These are phyloP conservation scores for Caradrina clavipalpis DNA, from an alignment of 2,888 invertebrate species.

Conservation along the genomic window DNA sequence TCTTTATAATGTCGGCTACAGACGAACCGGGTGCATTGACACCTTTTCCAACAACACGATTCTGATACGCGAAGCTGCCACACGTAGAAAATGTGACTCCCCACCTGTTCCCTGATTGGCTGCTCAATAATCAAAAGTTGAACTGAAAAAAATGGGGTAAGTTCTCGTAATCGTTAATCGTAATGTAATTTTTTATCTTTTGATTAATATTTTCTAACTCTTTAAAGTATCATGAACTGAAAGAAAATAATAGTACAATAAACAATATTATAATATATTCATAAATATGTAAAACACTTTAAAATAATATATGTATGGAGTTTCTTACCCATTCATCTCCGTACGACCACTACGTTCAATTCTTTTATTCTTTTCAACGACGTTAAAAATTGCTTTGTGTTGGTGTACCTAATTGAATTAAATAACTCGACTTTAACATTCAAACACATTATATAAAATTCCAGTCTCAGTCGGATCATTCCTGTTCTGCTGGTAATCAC, in stretches of 20 bases:
- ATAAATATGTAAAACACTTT: too few species aligned
- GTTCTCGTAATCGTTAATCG: not conserved
- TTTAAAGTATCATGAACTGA: not conserved
- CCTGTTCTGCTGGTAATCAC: constrained; percentile 21
- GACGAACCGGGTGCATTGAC: constrained; percentile 55
- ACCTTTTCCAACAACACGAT: constrained; percentile 14
- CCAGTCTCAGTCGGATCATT: constrained; percentile 28
- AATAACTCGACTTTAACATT: too few species aligned
- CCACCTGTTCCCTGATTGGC: constrained; percentile 11
- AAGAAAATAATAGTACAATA: too few species aligned
- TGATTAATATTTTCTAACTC: not conserved
- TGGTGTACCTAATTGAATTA: too few species aligned
- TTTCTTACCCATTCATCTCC: not conserved
- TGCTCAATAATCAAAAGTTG: constrained; percentile 10
- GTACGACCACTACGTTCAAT: too few species aligned
- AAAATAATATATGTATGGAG: too few species aligned
- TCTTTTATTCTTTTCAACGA: too few species aligned
- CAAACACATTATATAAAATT: not conserved
- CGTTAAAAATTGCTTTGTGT: too few species aligned
- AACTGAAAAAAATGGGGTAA: constrained; percentile 54
- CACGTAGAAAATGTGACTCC: constrained; percentile 51
- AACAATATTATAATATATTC: too few species aligned
- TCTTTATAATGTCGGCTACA: constrained; percentile 42
- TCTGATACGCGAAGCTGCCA: constrained; percentile 22
- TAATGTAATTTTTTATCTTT: not conserved